Evolutionary conservation across 1,140 invertebrate species (phyloP), one percentile per base, ranked within the genome.

Genomic region (Trachelipus rathkii): DNA sequence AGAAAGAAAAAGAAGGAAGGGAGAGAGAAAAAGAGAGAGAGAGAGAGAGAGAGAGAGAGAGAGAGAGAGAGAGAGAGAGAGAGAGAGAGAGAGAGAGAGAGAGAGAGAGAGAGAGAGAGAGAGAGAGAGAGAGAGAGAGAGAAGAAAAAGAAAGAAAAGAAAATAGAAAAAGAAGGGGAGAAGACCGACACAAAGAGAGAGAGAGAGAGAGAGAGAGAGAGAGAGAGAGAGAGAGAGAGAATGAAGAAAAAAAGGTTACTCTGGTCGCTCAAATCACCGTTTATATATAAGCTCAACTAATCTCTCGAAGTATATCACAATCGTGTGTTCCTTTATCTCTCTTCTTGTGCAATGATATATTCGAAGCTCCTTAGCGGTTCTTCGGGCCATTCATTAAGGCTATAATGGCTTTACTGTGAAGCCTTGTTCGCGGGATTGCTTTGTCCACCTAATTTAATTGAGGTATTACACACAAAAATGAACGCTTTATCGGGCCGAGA

Each of bases 191-290:
- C n/a, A n/a, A n/a, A n/a, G n/a, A n/a, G 33, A 33, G 33, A 33
- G 33, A 60, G 50, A 60, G 50, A 60, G 50, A 60, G 50, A 60
- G 50, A 60, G 50, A 60, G 50, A 60, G 50, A 60, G 50, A 60
- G 50, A 60, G 50, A 60, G 1, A 8, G 50, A 60, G 46, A 50
- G 46, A 50, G 46, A 50, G 46, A 50, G 9, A 15, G 9, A 15
- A 50, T 50, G 9, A 50, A 50, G 9, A 50, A 15, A 50, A 10
- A 15, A 60, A 15, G 50, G 50, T 19, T 19, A 13, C 19, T 60
- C 19, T 60, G 50, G 11, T 19, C 11, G 50, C 19, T 60, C 19
- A 15, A 19, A 13, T 19, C 11, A 19, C 50, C 50, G 50, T 60
- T 13, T 15, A 60, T 15, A 15, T 60, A 60, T 15, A 19, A 60